phyloP scores from a whole-genome alignment of 2,113 vertebrate genomes.

The Gymnocephalus cernua region DNA sequence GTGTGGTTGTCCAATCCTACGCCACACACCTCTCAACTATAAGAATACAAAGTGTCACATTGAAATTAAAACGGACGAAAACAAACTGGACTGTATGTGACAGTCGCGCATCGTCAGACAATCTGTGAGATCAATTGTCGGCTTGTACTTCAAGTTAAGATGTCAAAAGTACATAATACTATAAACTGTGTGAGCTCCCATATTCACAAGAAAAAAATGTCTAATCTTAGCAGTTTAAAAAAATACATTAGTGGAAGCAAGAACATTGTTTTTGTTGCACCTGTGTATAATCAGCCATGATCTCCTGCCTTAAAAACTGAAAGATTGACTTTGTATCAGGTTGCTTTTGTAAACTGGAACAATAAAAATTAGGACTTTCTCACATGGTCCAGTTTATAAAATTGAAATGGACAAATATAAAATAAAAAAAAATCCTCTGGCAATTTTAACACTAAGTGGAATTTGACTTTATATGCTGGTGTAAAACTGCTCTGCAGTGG shows the following conservation, averaged over 20 bases:
- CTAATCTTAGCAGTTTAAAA: background rate
- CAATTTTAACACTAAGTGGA: background rate
- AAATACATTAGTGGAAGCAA: background rate
- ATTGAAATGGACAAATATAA: background rate
- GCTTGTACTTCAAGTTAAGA: background rate
- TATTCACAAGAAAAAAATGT: background rate
- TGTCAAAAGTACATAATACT: background rate
- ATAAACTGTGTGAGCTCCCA: background rate
- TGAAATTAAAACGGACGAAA: slow-evolving; percentile 16
- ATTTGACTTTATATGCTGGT: slow-evolving; percentile 25
- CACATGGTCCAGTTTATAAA: background rate
- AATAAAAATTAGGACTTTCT: background rate
- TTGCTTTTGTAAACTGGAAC: background rate
- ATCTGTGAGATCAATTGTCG: slow-evolving; percentile 5
- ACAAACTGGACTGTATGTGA: background rate
- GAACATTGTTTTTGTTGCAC: background rate
- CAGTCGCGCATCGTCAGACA: background rate
- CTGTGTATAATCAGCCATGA: slow-evolving; percentile 32
- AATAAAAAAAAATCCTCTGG: background rate
- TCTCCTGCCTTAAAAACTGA: background rate
- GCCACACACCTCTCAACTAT: background rate
- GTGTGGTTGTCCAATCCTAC: background rate
- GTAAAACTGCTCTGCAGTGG: slow-evolving; percentile 8
- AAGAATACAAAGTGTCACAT: background rate
- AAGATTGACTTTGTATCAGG: background rate